These are phyloP conservation scores for Slavum lentiscoides DNA, from an alignment of 2,888 invertebrate species.

Conservation along the genomic window DNA sequence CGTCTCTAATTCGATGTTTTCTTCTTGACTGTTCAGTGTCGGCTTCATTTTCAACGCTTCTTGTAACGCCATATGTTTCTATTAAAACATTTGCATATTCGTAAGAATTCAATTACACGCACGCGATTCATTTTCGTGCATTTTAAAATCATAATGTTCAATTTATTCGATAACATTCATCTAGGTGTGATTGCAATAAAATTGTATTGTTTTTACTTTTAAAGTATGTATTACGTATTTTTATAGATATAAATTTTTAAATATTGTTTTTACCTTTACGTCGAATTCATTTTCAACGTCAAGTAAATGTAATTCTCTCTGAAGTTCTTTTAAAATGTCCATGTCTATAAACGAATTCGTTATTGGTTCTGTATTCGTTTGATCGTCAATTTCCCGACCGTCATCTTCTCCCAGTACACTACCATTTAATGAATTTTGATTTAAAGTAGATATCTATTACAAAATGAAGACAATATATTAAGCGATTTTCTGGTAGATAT, in stretches of 20 bases:
- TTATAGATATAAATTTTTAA: neutral
- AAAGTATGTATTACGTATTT: no score
- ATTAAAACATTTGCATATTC: constrained; percentile 25
- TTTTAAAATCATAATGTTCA: no score
- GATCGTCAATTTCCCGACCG: constrained; percentile 54
- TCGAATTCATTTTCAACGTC: constrained; percentile 73
- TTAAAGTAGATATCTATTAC: constrained; percentile 35
- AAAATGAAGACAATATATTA: neutral
- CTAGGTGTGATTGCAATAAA: no score
- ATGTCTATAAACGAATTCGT: constrained; percentile 64
- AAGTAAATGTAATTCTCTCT: constrained; percentile 70
- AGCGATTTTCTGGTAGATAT: no score
- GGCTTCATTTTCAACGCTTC: constrained; percentile 64
- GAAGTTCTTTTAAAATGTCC: constrained; percentile 69
- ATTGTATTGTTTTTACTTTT: no score
- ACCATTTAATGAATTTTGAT: constrained; percentile 34
- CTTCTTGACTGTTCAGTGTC: constrained; percentile 38
- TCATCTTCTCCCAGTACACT: constrained; percentile 44
- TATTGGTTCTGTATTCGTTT: constrained; percentile 63
- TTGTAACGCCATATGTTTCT: constrained; percentile 71
- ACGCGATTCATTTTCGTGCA: no score
- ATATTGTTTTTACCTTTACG: constrained; percentile 63
- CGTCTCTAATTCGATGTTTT: constrained; percentile 55
- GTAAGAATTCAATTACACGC: no score
- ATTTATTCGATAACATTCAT: no score